These are phyloP conservation scores for Exephanes ischioxanthus DNA, from an alignment of 2,888 invertebrate genomes.

Conservation along the genomic window DNA sequence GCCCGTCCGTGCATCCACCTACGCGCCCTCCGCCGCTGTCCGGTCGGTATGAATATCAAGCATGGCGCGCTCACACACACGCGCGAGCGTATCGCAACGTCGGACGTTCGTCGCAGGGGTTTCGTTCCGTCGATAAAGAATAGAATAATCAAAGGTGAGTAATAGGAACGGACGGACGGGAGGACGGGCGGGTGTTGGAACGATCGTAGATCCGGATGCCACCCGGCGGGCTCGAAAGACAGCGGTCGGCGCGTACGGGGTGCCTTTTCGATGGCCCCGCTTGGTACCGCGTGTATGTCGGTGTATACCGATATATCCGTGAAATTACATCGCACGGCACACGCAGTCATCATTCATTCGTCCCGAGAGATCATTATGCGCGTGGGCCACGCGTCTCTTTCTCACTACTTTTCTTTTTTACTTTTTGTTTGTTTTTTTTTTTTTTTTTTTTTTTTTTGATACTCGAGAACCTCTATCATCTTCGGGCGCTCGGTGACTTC, in stretches of 20 bases:
- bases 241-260: slow-evolving; percentile 10
- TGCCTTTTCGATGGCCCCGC: slow-evolving; percentile 21
- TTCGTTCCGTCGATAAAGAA: slow-evolving; percentile 55
- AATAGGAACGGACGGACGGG: slow-evolving; percentile 52
- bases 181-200: slow-evolving; percentile 49
- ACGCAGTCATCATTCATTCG: slow-evolving; percentile 76
- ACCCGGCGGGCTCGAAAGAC: slow-evolving; percentile 64
- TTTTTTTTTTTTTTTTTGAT: neutral
- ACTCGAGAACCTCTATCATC: slow-evolving; percentile 27
- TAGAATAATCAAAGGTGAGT: slow-evolving; percentile 61
- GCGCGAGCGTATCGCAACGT: slow-evolving; percentile 6
- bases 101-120: slow-evolving; percentile 19
- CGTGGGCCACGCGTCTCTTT: slow-evolving; percentile 68
- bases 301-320: slow-evolving; percentile 70
- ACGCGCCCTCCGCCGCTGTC: slow-evolving; percentile 8
- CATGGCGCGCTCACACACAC: neutral
- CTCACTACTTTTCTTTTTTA: slow-evolving; percentile 33
- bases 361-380: slow-evolving; percentile 66
- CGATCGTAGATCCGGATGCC: slow-evolving; percentile 61
- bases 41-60: slow-evolving; percentile 19
- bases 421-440: neutral
- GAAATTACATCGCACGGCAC: slow-evolving; percentile 77
- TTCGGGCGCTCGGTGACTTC: slow-evolving; percentile 68
- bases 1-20: slow-evolving; percentile 16
- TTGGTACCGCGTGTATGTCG: neutral